These are phyloP conservation scores for Drosophila chauvacae DNA, from an alignment of 1,140 invertebrate species.

Conservation along the genomic window DNA sequence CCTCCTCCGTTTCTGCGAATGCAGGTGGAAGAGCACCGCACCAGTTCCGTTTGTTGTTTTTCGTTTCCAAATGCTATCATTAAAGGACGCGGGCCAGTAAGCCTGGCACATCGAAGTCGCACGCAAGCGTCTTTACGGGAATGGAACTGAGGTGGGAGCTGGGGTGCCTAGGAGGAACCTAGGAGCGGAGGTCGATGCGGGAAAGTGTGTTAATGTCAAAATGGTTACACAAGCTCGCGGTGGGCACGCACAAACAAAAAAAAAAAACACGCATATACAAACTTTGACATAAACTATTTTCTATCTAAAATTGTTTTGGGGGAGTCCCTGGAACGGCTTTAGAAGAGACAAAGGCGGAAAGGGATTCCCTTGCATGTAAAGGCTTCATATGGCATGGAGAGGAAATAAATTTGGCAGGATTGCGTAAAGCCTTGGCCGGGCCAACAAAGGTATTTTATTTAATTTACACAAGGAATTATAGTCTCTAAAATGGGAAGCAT, in stretches of 20 bases:
- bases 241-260: constrained; percentile 21
- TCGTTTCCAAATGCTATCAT: constrained; percentile 17
- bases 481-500: neutral
- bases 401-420: constrained; percentile 1
- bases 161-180: neutral
- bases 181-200: neutral
- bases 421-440: neutral
- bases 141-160: neutral
- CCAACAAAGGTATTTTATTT: neutral
- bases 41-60: neutral
- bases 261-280: constrained; percentile 4
- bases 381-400: neutral
- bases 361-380: constrained; percentile 4
- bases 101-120: constrained; percentile 10
- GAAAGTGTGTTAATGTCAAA: constrained; percentile 44
- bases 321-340: neutral
- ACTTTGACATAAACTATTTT: constrained; percentile 1
- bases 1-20: constrained; percentile 15
- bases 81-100: constrained; percentile 13
- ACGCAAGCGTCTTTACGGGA: constrained; percentile 16
- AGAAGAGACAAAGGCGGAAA: neutral
- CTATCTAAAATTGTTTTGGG: neutral
- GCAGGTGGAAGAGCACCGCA: neutral
- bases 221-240: constrained; percentile 31
- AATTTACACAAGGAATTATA: neutral